Evolutionary conservation across 2,888 invertebrate genomes (phyloP).

Genomic region (Liopterus haemorrhoidalis): DNA sequence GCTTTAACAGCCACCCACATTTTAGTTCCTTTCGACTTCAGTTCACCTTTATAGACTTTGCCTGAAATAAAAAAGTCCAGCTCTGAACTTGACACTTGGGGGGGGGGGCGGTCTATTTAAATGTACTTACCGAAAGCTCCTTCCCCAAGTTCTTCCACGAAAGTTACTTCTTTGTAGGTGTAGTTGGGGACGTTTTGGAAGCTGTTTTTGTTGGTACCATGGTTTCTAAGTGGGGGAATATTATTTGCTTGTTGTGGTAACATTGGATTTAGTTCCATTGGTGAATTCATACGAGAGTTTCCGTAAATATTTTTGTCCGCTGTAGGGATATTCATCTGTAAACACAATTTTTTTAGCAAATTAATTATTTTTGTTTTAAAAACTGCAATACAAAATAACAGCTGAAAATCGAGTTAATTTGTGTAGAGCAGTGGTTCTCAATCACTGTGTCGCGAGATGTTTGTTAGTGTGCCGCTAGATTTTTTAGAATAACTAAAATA

Average conservation of each 20-base stretch:
- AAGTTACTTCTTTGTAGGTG: slow-evolving; percentile 74
- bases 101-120: background rate
- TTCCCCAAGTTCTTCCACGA: slow-evolving; percentile 88
- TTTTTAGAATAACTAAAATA: too few species aligned
- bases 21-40: slow-evolving; percentile 62
- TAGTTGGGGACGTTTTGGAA: slow-evolving; percentile 71
- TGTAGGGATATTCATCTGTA: slow-evolving; percentile 59
- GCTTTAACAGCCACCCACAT: slow-evolving; percentile 90
- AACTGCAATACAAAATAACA: background rate
- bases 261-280: slow-evolving; percentile 79
- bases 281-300: slow-evolving; percentile 67
- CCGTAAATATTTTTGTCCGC: slow-evolving; percentile 78
- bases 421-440: too few species aligned
- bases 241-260: slow-evolving; percentile 52
- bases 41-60: slow-evolving; percentile 92
- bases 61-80: slow-evolving; percentile 43
- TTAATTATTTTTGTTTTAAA: background rate
- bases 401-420: background rate
- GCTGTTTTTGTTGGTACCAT: slow-evolving; percentile 38
- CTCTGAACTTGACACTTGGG: background rate
- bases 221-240: slow-evolving; percentile 45
- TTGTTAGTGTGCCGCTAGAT: too few species aligned
- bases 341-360: slow-evolving; percentile 19
- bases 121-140: slow-evolving; percentile 78
- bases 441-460: too few species aligned